phyloP scores from a whole-genome alignment of 2,888 invertebrate genomes.

The Dasysyrphus albostriatus region DNA sequence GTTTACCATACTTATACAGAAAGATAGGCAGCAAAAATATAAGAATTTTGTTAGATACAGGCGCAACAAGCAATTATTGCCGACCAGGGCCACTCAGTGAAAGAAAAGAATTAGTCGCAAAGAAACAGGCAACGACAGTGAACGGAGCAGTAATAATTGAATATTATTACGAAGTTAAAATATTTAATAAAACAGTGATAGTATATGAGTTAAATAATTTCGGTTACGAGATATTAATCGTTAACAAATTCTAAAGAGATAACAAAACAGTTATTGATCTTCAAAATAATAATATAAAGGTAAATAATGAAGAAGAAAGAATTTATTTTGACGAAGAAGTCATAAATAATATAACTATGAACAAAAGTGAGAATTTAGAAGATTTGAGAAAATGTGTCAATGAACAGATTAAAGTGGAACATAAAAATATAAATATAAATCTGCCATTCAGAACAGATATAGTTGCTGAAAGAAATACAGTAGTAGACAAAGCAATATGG shows the following conservation, averaged over 20 bases:
- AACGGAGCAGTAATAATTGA: no score
- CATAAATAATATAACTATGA: constrained; percentile 22
- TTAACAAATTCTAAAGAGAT: constrained; percentile 18
- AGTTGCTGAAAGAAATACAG: constrained; percentile 23
- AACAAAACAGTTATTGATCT: constrained; percentile 30
- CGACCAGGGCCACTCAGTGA: no score
- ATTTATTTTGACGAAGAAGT: constrained; percentile 27
- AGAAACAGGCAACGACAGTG: no score
- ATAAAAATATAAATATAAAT: constrained; percentile 19
- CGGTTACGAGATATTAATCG: constrained; percentile 29
- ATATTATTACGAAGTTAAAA: constrained; percentile 25
- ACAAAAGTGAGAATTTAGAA: no score
- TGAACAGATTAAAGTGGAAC: constrained; percentile 26
- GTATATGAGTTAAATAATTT: constrained; percentile 28
- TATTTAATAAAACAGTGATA: constrained; percentile 18
- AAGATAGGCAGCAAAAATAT: no score
- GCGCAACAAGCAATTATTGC: no score
- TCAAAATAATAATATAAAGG: constrained; percentile 28
- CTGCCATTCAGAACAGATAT: constrained; percentile 30
- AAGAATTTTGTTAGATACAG: no score
- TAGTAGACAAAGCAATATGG: constrained; percentile 18
- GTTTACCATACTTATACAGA: no score
- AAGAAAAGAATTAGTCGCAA: no score
- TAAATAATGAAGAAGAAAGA: constrained; percentile 33
- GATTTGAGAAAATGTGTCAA: constrained; percentile 14